phyloP scores from a whole-genome alignment of 2,113 vertebrate genomes.

The Oceanodroma tethys region DNA sequence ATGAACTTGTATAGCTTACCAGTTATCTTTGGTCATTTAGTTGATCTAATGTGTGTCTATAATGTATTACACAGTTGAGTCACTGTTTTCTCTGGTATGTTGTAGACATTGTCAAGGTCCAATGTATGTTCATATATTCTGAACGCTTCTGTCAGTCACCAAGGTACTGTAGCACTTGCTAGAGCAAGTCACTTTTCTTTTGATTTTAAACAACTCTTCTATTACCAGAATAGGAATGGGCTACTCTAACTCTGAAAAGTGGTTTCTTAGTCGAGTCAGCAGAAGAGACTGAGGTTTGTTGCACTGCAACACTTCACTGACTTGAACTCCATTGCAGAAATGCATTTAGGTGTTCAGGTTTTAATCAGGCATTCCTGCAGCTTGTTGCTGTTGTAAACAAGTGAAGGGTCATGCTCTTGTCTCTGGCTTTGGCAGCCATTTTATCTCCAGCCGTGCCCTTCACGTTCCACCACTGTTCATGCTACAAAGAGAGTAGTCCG shows the following conservation, averaged over 20 bases:
- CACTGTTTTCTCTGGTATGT: not conserved
- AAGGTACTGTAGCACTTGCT: not conserved
- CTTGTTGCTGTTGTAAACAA: not conserved
- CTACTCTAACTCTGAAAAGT: not conserved
- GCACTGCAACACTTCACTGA: not conserved
- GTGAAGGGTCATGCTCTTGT: not conserved
- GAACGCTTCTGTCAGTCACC: not conserved
- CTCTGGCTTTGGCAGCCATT: not conserved
- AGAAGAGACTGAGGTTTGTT: not conserved
- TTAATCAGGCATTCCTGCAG: not conserved
- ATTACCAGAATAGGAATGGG: not conserved
- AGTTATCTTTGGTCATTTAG: not conserved
- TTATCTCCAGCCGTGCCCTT: rapidly evolving
- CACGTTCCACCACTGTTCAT: not conserved
- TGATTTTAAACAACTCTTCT: not conserved
- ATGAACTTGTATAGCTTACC: not conserved
- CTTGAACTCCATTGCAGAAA: not conserved
- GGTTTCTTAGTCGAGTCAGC: not conserved
- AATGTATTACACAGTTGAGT: not conserved
- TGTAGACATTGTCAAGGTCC: not conserved
- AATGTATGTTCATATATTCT: not conserved
- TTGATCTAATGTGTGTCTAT: not conserved
- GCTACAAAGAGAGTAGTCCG: not conserved
- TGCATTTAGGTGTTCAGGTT: not conserved
- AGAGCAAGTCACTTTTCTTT: not conserved